Evolutionary conservation across 2,113 vertebrate genomes (phyloP).

Genomic region (Vombatus ursinus): DNA sequence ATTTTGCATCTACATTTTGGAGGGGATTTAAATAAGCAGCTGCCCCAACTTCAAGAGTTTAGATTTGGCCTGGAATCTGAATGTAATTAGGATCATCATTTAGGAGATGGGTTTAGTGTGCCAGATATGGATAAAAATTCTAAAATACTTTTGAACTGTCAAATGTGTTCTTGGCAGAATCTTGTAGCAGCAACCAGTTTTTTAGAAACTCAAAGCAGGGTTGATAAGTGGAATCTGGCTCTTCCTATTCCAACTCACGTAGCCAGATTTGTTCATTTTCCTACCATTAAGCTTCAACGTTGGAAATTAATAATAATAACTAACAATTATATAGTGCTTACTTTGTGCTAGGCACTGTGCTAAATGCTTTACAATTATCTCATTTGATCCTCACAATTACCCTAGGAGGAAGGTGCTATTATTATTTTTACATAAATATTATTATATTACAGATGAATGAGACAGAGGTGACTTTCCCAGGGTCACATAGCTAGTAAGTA

Average conservation of each 20-base stretch:
- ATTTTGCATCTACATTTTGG: neutral
- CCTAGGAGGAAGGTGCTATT: neutral
- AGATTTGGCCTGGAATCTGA: constrained; percentile 25
- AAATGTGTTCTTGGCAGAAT: neutral
- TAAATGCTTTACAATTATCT: neutral
- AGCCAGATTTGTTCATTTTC: neutral
- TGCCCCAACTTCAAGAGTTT: constrained; percentile 14
- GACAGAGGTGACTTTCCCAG: neutral
- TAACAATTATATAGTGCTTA: neutral
- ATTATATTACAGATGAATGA: neutral
- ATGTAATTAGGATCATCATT: constrained; percentile 29
- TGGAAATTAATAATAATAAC: neutral
- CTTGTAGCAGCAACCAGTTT: neutral
- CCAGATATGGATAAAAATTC: constrained; percentile 35
- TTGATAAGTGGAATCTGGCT: neutral
- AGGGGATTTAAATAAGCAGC: constrained; percentile 13
- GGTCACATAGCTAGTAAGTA: neutral
- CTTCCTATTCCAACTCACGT: neutral
- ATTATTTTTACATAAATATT: neutral
- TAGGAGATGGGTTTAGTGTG: constrained; percentile 8
- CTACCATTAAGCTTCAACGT: neutral
- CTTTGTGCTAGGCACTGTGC: neutral
- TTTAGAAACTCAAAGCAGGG: constrained; percentile 20
- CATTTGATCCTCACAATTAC: neutral
- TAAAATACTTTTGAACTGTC: neutral